A percentile compares a stretch with the other conserved stretches of the same genome.
These are phyloP conservation scores for Pica pica DNA, from an alignment of 2,113 vertebrate genomes.

Conservation along the genomic window DNA sequence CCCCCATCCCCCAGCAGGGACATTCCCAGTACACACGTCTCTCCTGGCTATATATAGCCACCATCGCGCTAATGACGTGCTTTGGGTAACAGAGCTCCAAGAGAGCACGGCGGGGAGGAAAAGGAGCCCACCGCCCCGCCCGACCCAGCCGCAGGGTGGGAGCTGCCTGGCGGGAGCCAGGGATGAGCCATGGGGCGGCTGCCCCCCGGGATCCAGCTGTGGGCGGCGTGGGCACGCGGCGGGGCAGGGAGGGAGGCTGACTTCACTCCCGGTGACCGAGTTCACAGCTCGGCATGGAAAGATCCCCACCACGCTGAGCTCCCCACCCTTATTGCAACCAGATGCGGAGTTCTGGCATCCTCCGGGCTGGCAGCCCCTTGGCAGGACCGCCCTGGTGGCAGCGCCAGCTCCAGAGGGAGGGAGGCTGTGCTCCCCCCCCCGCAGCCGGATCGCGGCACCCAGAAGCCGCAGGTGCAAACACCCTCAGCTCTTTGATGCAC, in stretches of 20 bases:
- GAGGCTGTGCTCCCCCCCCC: background rate
- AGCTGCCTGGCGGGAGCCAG: background rate
- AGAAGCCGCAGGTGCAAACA: background rate
- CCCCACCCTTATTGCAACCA: constrained; percentile 39
- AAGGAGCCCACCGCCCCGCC: background rate
- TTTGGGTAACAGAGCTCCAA: background rate
- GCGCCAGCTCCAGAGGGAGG: accelerated
- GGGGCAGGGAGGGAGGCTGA: background rate
- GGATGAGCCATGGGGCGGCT: background rate
- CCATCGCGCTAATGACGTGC: accelerated
- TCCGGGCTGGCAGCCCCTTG: background rate
- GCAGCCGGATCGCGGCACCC: background rate
- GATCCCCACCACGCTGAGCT: background rate
- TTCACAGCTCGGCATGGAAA: background rate
- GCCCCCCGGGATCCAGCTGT: background rate
- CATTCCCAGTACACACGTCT: background rate
- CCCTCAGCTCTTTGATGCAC: background rate
- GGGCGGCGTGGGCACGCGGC: background rate
- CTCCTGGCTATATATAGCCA: constrained; percentile 18
- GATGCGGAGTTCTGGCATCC: background rate
- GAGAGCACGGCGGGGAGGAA: background rate
- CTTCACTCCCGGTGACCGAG: constrained; percentile 2
- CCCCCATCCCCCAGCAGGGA: background rate
- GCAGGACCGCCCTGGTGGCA: background rate
- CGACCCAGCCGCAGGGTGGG: background rate